Evolutionary conservation across 2,888 invertebrate genomes (phyloP).

Genomic region (Tenthredo scrophulariae): DNA sequence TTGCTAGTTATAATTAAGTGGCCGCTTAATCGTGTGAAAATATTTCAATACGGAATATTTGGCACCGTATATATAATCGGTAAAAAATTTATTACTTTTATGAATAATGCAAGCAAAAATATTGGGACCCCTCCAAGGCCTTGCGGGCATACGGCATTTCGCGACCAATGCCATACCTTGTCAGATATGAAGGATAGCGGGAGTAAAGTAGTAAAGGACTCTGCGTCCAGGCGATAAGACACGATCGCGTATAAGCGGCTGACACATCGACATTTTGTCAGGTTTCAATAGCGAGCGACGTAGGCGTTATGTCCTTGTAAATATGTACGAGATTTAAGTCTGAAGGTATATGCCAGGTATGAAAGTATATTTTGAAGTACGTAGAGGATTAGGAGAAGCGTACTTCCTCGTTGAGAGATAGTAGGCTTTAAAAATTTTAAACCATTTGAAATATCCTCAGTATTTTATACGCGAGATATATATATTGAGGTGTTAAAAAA

Average conservation of each 20-base stretch:
- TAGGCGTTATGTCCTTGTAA: neutral
- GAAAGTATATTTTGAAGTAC: neutral
- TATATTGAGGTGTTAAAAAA: neutral
- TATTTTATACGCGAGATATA: neutral
- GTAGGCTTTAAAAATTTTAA: neutral
- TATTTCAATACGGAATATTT: neutral
- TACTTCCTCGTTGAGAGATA: neutral
- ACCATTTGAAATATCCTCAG: neutral
- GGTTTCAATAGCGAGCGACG: neutral
- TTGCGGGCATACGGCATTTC: conserved; percentile 4
- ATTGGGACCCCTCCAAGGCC: neutral
- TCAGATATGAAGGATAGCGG: neutral
- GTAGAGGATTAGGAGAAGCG: neutral
- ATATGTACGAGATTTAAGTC: neutral
- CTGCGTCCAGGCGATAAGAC: conserved; percentile 21
- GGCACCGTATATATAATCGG: neutral
- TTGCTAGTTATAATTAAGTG: neutral
- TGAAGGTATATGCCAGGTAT: neutral
- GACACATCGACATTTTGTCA: conserved; percentile 16
- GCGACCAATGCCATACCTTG: neutral
- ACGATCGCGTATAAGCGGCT: neutral
- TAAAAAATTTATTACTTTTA: neutral
- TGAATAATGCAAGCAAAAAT: conserved; percentile 20
- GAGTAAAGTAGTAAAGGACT: neutral
- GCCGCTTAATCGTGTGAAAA: neutral